Evolutionary conservation across 92 coral and sea anemone genomes (phyloP), one percentile per base, ranked within the genome.

Genomic region (Phenganax marumi): DNA sequence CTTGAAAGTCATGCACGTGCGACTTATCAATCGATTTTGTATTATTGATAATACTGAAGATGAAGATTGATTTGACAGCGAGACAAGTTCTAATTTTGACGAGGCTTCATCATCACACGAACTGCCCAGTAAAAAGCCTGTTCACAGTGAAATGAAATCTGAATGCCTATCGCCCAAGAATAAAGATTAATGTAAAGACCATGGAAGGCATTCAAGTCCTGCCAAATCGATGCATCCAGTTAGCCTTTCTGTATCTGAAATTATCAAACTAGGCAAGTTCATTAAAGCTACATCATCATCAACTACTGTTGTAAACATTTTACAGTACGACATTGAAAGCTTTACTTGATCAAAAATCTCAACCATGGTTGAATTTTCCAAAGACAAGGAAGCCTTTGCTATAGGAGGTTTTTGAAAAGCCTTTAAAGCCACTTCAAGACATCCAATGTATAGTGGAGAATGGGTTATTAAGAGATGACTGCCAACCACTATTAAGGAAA

Each of bases 381-480:
- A 69, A 60, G 85, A 79, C 16, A n/a, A 33, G 3, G 47, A 54
- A 46, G 75, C 76, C 17, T 57, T 64, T 18, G 79, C 68, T 8
- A 33, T 17, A 39, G 88, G 88, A 19, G 88, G 77, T 7, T 85
- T 85, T 22, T 8, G 88, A 24, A 74, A 52, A 53, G 86, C 86
- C 25, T 74, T 10, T 51, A 83, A 83, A 75, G 86, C 86, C 52
- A 83, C 70, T 6, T 8, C 71, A 9, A 52, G 71, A 24, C 54
- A 83, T 43, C 64, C 81, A 54, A 26, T 4, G 21, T 82, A 50
- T 52, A 65, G 55, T 39, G 55, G 83, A n/a, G 52, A 17, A 14
- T 79, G 73, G 73, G 56, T 79, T 13, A 62, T 56, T 13, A 79
- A 79, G 83, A 60, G 74, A 69, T 79, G 58, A 53, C 83, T 79